Conservation (phyloP, 2,888 invertebrate genomes). For the Drosophila planitibia region DNA sequence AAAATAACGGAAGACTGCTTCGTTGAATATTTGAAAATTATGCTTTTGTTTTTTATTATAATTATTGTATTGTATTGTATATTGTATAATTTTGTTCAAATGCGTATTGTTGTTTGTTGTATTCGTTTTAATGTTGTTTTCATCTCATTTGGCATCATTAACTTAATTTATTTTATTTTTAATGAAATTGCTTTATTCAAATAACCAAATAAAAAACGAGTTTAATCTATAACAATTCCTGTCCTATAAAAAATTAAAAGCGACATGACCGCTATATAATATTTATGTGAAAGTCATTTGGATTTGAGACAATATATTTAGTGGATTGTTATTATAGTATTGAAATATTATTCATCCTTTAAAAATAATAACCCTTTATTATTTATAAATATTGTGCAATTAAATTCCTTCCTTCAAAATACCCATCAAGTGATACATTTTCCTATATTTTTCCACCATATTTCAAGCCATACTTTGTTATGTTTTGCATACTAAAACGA, state of each 20-base stretch:
- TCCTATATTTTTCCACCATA: background rate
- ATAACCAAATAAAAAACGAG: conserved; percentile 9
- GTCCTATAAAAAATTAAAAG: background rate
- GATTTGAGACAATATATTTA: conserved; percentile 3
- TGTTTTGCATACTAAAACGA: background rate
- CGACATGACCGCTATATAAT: background rate
- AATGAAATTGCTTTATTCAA: conserved; percentile 22
- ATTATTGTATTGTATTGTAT: conserved; percentile 5
- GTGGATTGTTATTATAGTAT: background rate
- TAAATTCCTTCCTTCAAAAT: background rate
- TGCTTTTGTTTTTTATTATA: conserved; percentile 18
- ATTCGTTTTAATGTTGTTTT: conserved; percentile 5
- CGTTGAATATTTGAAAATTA: conserved; percentile 22
- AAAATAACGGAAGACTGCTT: conserved; percentile 31
- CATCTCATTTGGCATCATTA: conserved; percentile 9
- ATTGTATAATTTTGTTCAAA: conserved; percentile 14
- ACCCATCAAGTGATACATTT: background rate
- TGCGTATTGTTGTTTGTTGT: conserved; percentile 11
- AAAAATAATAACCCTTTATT: background rate
- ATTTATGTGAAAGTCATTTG: background rate
- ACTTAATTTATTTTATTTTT: conserved; percentile 28
- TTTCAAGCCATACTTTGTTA: background rate
- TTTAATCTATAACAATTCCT: conserved; percentile 1
- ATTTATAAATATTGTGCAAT: background rate
- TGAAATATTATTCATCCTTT: background rate